Conservation (phyloP, 2,888 invertebrate genomes). For the Brassicogethes aeneus region DNA sequence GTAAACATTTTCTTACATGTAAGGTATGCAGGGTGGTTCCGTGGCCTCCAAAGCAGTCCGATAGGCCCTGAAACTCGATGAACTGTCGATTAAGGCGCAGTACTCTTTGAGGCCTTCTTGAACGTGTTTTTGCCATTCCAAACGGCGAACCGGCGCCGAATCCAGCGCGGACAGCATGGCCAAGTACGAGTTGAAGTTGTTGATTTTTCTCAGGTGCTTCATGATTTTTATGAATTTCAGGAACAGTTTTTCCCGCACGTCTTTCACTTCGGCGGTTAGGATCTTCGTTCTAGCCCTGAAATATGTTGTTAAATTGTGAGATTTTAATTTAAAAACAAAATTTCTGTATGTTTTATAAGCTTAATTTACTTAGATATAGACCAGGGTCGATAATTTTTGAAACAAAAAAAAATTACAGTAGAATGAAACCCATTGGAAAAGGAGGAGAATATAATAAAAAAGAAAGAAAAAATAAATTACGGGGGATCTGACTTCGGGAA, state of each 20-base stretch:
- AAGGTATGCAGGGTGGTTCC: slow-evolving; percentile 97
- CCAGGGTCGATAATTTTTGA: no score
- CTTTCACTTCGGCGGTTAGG: slow-evolving; percentile 87
- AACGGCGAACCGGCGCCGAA: slow-evolving; percentile 84
- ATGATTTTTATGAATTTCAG: slow-evolving; percentile 96
- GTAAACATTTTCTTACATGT: slow-evolving; percentile 90
- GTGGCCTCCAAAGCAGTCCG: slow-evolving; percentile 89
- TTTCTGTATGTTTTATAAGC: no score
- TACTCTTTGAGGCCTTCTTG: slow-evolving; percentile 90
- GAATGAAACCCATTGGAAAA: no score
- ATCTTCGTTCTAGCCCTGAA: slow-evolving; percentile 82
- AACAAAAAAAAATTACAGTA: no score
- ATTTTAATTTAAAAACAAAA: no score
- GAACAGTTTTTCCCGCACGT: slow-evolving; percentile 82
- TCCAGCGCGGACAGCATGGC: slow-evolving; percentile 94
- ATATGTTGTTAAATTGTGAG: no score
- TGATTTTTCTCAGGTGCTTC: slow-evolving; percentile 94
- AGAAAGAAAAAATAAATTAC: no score
- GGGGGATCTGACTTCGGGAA: no score
- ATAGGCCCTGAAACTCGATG: slow-evolving; percentile 97
- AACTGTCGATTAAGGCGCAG: slow-evolving; percentile 92
- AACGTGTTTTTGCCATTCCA: slow-evolving; percentile 90
- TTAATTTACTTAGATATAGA: no score
- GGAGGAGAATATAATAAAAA: no score
- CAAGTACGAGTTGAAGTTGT: slow-evolving; percentile 97